These are phyloP conservation scores for Stichodactyla helianthus DNA, from an alignment of 64 coral and sea anemone genomes.

Conservation along the genomic window DNA sequence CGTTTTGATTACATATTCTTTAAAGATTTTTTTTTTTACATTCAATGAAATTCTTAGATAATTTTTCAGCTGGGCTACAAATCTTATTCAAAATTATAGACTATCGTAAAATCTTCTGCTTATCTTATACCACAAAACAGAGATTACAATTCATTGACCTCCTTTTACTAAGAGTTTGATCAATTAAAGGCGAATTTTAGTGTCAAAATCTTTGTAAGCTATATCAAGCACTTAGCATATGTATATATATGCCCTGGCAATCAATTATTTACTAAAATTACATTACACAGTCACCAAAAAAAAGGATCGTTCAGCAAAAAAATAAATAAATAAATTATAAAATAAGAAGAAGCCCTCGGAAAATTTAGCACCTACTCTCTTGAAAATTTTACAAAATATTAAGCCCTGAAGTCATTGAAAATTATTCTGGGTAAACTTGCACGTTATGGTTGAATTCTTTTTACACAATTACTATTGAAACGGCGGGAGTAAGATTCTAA, in stretches of 20 bases:
- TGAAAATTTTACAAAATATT: too few relatives aligned
- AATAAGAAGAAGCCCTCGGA: too few relatives aligned
- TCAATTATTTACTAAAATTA: not conserved
- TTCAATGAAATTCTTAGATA: not conserved
- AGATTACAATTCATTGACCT: not conserved
- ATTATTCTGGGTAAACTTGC: too few relatives aligned
- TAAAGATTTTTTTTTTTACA: not conserved
- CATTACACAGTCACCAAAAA: not conserved
- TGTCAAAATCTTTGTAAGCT: not conserved
- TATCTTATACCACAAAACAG: not conserved
- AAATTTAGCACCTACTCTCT: too few relatives aligned
- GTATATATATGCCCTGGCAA: not conserved
- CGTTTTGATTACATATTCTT: not conserved
- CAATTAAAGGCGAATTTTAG: conserved; percentile 4
- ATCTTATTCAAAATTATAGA: not conserved
- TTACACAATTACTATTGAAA: too few relatives aligned
- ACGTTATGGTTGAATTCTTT: too few relatives aligned
- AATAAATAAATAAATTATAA: not conserved
- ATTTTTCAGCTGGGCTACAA: not conserved
- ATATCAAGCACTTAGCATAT: not conserved
- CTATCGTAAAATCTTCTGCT: not conserved
- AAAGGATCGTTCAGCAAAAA: not conserved
- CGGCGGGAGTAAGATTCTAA: too few relatives aligned
- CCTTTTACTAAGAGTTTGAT: not conserved
- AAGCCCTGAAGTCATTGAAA: too few relatives aligned